phyloP scores from a whole-genome alignment of 2,113 vertebrate species.

The Heteronetta atricapilla region DNA sequence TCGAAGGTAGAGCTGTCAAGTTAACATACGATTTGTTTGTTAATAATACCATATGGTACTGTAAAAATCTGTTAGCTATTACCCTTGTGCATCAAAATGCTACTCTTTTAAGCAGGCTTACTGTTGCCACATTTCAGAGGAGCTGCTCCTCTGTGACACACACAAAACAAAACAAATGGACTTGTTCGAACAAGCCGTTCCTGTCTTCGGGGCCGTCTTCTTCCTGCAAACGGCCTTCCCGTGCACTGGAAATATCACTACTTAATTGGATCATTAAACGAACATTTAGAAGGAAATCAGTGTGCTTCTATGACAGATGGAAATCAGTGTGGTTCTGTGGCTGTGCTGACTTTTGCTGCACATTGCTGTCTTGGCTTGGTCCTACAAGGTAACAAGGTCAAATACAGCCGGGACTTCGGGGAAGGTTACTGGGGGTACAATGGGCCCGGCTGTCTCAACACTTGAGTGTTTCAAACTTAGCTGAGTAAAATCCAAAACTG shows the following conservation, averaged over 20 bases:
- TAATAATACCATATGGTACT: slow-evolving; percentile 53
- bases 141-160: slow-evolving; percentile 3
- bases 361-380: not conserved
- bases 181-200: not conserved
- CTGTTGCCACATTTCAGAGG: not conserved
- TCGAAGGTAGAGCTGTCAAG: slow-evolving; percentile 43
- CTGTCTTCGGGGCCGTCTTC: not conserved
- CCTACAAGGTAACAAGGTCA: not conserved
- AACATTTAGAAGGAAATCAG: not conserved
- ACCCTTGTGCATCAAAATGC: slow-evolving; percentile 13
- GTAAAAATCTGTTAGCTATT: slow-evolving; percentile 22
- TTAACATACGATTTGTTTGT: slow-evolving; percentile 52
- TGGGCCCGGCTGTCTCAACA: not conserved
- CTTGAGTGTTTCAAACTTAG: not conserved
- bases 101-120: not conserved
- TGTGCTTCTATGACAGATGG: not conserved
- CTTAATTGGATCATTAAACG: slow-evolving; percentile 32
- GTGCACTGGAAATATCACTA: not conserved
- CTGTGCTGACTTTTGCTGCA: not conserved
- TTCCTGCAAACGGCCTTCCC: not conserved
- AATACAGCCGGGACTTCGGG: not conserved
- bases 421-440: not conserved
- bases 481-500: not conserved
- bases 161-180: not conserved
- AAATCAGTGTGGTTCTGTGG: not conserved